Conservation (phyloP, 1,140 invertebrate species). For the Diabrotica virgifera region DNA sequence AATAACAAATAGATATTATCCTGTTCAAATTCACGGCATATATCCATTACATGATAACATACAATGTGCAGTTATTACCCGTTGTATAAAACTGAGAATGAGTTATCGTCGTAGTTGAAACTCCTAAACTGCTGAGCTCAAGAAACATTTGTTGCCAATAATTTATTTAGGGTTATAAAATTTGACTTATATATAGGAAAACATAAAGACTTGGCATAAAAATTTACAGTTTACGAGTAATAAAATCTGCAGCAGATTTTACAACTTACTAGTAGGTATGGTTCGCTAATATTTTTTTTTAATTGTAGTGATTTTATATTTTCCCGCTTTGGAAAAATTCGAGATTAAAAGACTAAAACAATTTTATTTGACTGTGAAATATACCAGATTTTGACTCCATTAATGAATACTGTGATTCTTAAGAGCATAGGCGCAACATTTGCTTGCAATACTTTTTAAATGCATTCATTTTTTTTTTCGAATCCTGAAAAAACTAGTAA, state of each 20-base stretch:
- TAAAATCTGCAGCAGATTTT: not conserved
- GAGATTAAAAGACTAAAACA: too few species aligned
- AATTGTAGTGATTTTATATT: not conserved
- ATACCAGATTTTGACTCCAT: too few species aligned
- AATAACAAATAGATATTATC: not conserved
- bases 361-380: too few species aligned
- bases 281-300: not conserved
- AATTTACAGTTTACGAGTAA: not conserved
- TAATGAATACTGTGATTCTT: too few species aligned
- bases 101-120: not conserved
- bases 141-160: slow-evolving; percentile 2
- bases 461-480: too few species aligned
- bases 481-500: too few species aligned
- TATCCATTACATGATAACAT: not conserved
- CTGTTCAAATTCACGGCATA: not conserved
- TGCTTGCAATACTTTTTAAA: too few species aligned
- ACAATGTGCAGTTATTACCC: not conserved
- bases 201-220: slow-evolving; percentile 1
- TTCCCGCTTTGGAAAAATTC: too few species aligned
- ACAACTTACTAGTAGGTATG: not conserved
- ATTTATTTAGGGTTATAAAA: slow-evolving; percentile 3
- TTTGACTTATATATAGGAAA: not conserved
- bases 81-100: slow-evolving; percentile 2
- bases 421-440: too few species aligned
- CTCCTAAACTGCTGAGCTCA: not conserved